Evolutionary conservation across 2,888 invertebrate genomes (phyloP).

Genomic region (Trissoscelio sp.): DNA sequence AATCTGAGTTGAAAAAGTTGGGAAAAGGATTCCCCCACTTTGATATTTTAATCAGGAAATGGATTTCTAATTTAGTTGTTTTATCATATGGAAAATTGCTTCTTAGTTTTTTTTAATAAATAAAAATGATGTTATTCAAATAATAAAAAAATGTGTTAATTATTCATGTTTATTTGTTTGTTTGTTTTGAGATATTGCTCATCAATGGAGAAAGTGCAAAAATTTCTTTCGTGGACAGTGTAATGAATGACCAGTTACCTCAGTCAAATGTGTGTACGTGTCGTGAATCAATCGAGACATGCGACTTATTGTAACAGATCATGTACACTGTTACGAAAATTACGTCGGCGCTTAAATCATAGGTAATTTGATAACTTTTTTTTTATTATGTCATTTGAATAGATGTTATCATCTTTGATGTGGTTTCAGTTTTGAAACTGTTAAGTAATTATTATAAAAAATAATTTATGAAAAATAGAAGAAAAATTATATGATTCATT

Average conservation of each 20-base stretch:
- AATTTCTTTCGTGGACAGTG: slow-evolving; percentile 66
- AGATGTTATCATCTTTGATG: not conserved
- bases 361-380: not conserved
- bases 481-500: no score
- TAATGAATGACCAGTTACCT: slow-evolving; percentile 69
- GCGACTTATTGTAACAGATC: slow-evolving; percentile 41
- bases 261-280: slow-evolving; percentile 54
- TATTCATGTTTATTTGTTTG: not conserved
- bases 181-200: slow-evolving; percentile 55
- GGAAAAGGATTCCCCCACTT: not conserved
- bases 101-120: no score
- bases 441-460: not conserved
- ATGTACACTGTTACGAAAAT: slow-evolving; percentile 37
- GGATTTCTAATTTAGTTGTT: no score
- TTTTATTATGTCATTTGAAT: slow-evolving; percentile 1
- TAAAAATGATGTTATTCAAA: no score
- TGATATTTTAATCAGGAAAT: not conserved
- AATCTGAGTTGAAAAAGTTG: slow-evolving; percentile 8
- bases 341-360: slow-evolving; percentile 4
- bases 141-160: no score
- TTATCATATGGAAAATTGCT: no score
- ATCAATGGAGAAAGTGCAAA: slow-evolving; percentile 73
- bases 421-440: slow-evolving; percentile 3
- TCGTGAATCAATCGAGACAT: slow-evolving; percentile 51
- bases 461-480: no score